Conservation (phyloP, 2,888 invertebrate species). For the Gryllus longicercus region DNA sequence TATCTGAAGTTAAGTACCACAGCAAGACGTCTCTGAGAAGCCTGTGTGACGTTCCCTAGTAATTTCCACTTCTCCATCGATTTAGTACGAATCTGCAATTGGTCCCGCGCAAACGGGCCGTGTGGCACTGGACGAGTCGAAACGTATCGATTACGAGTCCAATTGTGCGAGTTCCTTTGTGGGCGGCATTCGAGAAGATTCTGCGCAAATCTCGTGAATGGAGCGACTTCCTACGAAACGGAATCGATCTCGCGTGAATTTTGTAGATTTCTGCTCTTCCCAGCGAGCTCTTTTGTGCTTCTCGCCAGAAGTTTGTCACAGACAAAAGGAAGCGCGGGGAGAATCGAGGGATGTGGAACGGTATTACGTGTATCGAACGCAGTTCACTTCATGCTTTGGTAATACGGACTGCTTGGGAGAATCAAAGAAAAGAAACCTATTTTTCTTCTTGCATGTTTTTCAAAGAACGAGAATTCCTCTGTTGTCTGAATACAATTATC, state of each 20-base stretch:
- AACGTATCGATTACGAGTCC: too few species aligned
- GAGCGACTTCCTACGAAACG: neutral
- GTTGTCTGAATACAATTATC: constrained; percentile 11
- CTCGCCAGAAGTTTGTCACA: neutral
- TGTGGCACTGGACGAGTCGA: too few species aligned
- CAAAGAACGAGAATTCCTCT: neutral
- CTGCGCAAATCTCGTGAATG: too few species aligned
- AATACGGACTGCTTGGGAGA: neutral
- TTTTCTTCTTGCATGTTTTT: constrained; percentile 17
- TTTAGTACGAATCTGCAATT: too few species aligned
- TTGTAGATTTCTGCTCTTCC: too few species aligned
- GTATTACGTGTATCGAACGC: neutral
- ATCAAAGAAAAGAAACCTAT: constrained; percentile 17
- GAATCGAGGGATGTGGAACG: neutral
- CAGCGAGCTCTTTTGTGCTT: neutral
- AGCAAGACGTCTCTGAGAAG: too few species aligned
- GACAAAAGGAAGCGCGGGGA: neutral
- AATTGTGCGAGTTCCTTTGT: too few species aligned
- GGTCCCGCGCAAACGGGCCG: too few species aligned
- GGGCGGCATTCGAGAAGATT: too few species aligned
- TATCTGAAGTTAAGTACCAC: too few species aligned
- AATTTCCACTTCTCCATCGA: too few species aligned
- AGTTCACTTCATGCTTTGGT: constrained; percentile 17
- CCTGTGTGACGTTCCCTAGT: too few species aligned
- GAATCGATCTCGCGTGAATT: neutral